Evolutionary conservation across 1,140 invertebrate species (phyloP), one percentile per base, ranked within the genome.

Genomic region (Drosophila kurseongensis): DNA sequence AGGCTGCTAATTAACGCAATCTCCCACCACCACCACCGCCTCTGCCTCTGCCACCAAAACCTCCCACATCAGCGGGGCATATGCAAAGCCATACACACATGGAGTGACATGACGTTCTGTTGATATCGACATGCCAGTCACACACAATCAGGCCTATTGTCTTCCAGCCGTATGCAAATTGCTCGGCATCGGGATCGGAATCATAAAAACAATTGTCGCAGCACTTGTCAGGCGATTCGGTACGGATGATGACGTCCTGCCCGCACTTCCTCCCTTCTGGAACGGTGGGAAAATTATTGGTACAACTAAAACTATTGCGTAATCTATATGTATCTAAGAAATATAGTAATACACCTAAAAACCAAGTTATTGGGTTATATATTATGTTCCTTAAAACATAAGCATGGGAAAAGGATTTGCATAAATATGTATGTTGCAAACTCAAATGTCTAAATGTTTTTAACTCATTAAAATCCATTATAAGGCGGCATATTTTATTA

Each of bases 141-240:
- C 63, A 59, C 55, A 66, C 63, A 67, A 67, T 67, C 63, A 67
- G 63, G 45, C 36, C 60, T 36, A 67, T 67, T 67, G 63, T 67
- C 63, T 35, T 4, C 9, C 60, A 10, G 61, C 42, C 60, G 63
- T 67, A 67, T 67, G 63, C 63, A 67, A 67, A 67, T 66, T 45
- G 23, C 27, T 4, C 23, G 23, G 23, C 23, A 23, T 23, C 23
- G 29, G 29, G 29, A 32, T 12, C 23, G 59, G 60, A 7, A 66
- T 65, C 63, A 36, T 65, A 67, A 67, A 52, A 67, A 67, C 63
- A 67, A 67, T 67, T 67, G 63, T 50, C 45, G 35, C 60, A 35
- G 56, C 56, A 67, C 63, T 67, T 67, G 63, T 63, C 63, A 27
- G 29, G 45, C 63, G 44, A 66, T 67, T 67, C 45, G 63, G 12